These are phyloP conservation scores for Mus pahari DNA, from an alignment of 2,113 vertebrate species.

Conservation along the genomic window DNA sequence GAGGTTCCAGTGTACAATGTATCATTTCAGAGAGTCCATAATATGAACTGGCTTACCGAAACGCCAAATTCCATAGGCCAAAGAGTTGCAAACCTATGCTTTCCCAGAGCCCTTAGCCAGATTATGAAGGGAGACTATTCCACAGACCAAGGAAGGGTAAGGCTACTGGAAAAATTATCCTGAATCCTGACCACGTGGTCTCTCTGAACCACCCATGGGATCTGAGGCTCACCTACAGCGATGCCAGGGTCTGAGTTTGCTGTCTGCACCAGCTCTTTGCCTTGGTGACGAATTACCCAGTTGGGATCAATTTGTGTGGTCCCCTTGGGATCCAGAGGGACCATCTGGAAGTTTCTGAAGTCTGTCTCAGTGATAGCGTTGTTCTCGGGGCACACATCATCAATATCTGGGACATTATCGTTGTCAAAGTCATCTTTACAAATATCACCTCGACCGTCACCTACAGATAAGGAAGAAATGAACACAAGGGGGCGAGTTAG, in stretches of 20 bases:
- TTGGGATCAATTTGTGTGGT: conserved; percentile 99
- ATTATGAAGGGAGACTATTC: rapidly evolving
- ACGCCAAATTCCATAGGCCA: rapidly evolving
- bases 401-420: conserved; percentile 94
- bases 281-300: conserved; percentile 98
- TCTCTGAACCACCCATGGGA: not conserved
- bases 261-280: conserved; percentile 98
- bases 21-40: not conserved
- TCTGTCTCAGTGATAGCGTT: conserved; percentile 95
- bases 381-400: conserved; percentile 97
- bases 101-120: rapidly evolving
- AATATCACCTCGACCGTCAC: conserved; percentile 95
- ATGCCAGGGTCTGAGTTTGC: conserved; percentile 99
- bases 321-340: conserved; percentile 97
- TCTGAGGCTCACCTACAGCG: conserved; percentile 93
- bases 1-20: rapidly evolving
- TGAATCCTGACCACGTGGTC: not conserved
- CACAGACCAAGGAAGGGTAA: rapidly evolving
- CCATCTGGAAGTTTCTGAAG: conserved; percentile 99
- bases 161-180: not conserved
- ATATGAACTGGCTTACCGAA: rapidly evolving
- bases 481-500: rapidly evolving
- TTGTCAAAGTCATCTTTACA: conserved; percentile 99
- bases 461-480: conserved; percentile 80
- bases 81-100: rapidly evolving